Base-by-base conservation (phyloP, 1,140 invertebrate genomes). In the Bombus confusus region DNA sequence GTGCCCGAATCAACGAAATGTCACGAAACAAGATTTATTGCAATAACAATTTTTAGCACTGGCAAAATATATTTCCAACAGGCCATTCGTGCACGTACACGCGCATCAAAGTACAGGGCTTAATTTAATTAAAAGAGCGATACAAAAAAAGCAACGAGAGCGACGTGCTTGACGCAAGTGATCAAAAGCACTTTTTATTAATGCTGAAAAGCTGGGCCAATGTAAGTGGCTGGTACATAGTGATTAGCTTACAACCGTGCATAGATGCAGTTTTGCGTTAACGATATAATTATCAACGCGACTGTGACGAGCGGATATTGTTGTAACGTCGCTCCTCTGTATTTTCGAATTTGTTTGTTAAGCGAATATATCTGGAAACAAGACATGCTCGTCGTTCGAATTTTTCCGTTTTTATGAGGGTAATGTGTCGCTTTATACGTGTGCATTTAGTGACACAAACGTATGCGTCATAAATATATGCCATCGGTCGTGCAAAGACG, bases 141-240 rank as follows among this genome's bases (percentile, higher is more conserved):
- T 15, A 62, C 64, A 39, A 47, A 75, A 64, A 82, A 8, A 13
- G 6, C 28, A 25, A 31, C 37, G 28, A n/a, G 37, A 39, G 39
- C 71, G 39, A 64, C 13, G 12, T 37, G 52, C 15, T 12, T 28
- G 57, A 25, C 57, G 15, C 31, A n/a, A 15, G 52, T 64, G 76
- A 85, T 85, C 79, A 85, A 85, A 85, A 85, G 72, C 57, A 52
- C 41, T 72, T 80, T 64, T 80, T 37, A 85, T 80, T 85, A 85
- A 72, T 64, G 31, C 25, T 25, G 62, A 22, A 31, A 28, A 28
- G 4, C 22, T 18, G 47, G 47, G 10, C 69, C 62, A 57, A 77
- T 77, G 73, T 1, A 31, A 31, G 18, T 34, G n/a, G n/a, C n/a
- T n/a, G n/a, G n/a, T n/a, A n/a, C n/a, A n/a, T n/a, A n/a, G n/a